Conservation (phyloP, 2,113 vertebrate species). For the Pelodiscus sinensis region DNA sequence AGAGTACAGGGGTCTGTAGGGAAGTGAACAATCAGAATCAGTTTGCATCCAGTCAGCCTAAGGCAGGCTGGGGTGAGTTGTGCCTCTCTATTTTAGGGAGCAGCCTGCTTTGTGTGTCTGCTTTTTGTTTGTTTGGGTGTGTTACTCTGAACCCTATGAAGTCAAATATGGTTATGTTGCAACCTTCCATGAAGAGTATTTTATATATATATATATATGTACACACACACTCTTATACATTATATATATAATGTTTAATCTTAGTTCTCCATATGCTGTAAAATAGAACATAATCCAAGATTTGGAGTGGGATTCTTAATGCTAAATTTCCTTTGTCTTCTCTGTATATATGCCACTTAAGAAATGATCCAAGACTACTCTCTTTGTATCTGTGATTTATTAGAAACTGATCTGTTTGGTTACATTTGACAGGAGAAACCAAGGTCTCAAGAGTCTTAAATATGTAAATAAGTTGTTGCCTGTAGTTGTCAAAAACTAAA, state of each 20-base stretch:
- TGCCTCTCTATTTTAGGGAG: background rate
- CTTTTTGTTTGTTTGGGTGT: background rate
- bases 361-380: background rate
- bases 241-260: background rate
- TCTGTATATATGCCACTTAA: background rate
- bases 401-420: slow-evolving; percentile 41
- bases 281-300: background rate
- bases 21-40: background rate
- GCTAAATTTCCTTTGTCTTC: background rate
- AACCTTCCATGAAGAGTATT: background rate
- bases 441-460: slow-evolving; percentile 42
- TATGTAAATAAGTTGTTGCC: slow-evolving; percentile 66
- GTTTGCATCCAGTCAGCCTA: background rate
- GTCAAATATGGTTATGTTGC: background rate
- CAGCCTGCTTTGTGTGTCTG: background rate
- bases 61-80: background rate
- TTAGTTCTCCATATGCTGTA: background rate
- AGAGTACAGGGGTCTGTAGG: background rate
- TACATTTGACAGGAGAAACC: slow-evolving; percentile 44
- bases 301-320: background rate
- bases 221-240: too few relatives aligned
- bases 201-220: too few relatives aligned
- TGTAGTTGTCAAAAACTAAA: slow-evolving; percentile 67
- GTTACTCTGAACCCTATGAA: background rate
- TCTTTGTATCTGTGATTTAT: slow-evolving; percentile 36